A percentile compares a stretch with the other conserved stretches of the same genome.
These are phyloP conservation scores for Crotophaga sulcirostris DNA, from an alignment of 2,113 vertebrate genomes.

Conservation along the genomic window DNA sequence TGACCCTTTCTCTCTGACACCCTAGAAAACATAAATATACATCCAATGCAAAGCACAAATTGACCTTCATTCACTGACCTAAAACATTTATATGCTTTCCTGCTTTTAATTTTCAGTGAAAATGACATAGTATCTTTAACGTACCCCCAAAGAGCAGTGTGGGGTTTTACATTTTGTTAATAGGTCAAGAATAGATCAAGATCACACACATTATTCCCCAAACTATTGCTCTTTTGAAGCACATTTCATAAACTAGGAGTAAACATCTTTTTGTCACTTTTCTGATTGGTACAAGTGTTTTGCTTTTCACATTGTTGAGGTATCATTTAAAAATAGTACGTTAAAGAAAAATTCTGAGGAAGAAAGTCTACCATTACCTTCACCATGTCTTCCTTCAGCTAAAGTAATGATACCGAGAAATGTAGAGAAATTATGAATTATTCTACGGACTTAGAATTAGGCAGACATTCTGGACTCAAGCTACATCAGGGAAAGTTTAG, in stretches of 20 bases:
- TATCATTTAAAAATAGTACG: background rate
- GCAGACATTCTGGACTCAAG: too few relatives aligned
- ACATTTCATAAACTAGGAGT: background rate
- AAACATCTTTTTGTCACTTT: background rate
- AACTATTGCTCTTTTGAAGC: background rate
- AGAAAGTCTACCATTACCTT: background rate
- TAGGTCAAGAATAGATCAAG: background rate
- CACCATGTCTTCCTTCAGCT: background rate
- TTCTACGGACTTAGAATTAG: background rate
- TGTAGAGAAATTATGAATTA: background rate
- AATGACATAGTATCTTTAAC: background rate
- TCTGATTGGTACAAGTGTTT: background rate
- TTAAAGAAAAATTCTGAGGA: background rate
- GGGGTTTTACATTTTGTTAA: background rate
- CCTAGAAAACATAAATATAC: background rate
- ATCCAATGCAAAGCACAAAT: background rate
- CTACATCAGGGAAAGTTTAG: too few relatives aligned
- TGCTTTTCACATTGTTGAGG: background rate
- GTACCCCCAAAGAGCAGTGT: background rate
- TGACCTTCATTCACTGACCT: background rate
- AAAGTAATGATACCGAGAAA: background rate
- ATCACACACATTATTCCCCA: background rate
- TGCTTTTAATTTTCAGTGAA: slow-evolving; percentile 24
- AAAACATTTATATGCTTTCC: background rate
- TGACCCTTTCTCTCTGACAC: background rate